phyloP scores from a whole-genome alignment of 2,113 vertebrate genomes.

The Gymnogyps californianus region DNA sequence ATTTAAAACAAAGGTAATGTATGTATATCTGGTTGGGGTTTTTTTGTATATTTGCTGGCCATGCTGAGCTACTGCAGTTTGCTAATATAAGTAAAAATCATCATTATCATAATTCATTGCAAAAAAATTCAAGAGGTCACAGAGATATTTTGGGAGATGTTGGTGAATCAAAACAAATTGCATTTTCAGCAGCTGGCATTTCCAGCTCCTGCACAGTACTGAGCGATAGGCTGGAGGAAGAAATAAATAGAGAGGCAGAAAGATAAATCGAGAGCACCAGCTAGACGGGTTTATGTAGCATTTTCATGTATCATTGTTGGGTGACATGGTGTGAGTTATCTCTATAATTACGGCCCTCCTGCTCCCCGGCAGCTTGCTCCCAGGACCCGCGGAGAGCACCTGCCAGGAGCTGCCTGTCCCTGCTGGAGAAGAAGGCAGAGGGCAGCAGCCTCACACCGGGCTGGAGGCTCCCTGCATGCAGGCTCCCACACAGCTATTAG shows the following conservation, averaged over 20 bases:
- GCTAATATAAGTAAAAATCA: slow-evolving; percentile 43
- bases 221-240: not conserved
- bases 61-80: not conserved
- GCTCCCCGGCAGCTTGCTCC: not conserved
- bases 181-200: slow-evolving; percentile 60
- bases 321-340: slow-evolving; percentile 50
- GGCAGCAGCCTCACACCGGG: fast-evolving
- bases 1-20: not conserved
- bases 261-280: slow-evolving; percentile 48
- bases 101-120: slow-evolving; percentile 30
- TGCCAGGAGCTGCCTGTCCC: not conserved
- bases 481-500: too few relatives aligned
- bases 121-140: slow-evolving; percentile 8
- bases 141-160: slow-evolving; percentile 48
- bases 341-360: slow-evolving; percentile 25
- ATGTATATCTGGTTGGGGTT: not conserved
- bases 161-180: slow-evolving; percentile 48
- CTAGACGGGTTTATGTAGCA: slow-evolving; percentile 26
- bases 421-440: not conserved
- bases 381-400: not conserved
- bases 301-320: slow-evolving; percentile 45
- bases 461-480: fast-evolving
- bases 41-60: not conserved
- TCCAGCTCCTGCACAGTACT: not conserved
- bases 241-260: slow-evolving; percentile 24